Base-by-base conservation (phyloP, 2,797 vertebrate genomes). In the Ctenopoma kingsleyae region DNA sequence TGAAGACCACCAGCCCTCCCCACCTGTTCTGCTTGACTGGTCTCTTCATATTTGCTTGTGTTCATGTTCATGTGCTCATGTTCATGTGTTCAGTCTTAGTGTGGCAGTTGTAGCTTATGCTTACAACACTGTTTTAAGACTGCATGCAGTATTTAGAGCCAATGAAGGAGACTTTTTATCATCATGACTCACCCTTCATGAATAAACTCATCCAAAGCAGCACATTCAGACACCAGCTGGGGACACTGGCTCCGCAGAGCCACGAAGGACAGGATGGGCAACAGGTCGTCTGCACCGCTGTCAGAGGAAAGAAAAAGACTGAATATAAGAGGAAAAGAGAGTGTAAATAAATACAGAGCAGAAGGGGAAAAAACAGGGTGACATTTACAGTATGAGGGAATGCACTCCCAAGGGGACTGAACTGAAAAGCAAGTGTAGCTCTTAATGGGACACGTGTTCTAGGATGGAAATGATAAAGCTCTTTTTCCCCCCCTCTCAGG, bases 201-300 rank as follows among this genome's bases (percentile, higher is more conserved):
- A 88, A 97, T 97, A 89, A 99, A 99, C 83, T 99, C 97, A 86
- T 98, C 98, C 89, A 99, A 71, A 0, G 97, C 97, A 0, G 96
- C 94, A 0, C 98, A 99, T 84, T 99, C 98, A 0, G 97, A 96
- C 16, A 97, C 91, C 78, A 99, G 94, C 92, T 97, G 96, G 15
- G 97, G 96, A 83, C 95, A 92, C 77, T 93, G 93, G 3, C 95
- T 96, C 32, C 90, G 95, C 81, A 99, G 92, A 19, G 96, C 96
- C 87, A 98, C 97, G 0, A 93, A 99, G 4, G 97, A 96, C 87
- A 99, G 89, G 90, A 99, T 98, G 77, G 98, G 97, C 73, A 99
- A 73, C 77, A 99, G 91, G 86, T 99, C 97, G 0, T 99, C 98
- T 0, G 98, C 97, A 0, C 97, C 97, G 0, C 98, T 99, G 94